phyloP scores from a whole-genome alignment of 2,888 invertebrate genomes.

The Papilio protenor region DNA sequence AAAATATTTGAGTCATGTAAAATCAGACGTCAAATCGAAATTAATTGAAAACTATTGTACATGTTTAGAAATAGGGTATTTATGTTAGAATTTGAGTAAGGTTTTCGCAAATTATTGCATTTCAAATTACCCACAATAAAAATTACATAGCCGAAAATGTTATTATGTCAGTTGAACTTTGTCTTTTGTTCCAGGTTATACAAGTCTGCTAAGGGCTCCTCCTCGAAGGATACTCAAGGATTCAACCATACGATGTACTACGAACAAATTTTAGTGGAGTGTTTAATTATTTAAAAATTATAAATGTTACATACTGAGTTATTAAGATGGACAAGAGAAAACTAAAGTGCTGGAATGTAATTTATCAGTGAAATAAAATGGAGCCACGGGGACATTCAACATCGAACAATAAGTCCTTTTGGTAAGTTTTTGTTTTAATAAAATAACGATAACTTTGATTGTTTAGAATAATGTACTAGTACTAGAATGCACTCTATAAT shows the following conservation, averaged over 20 bases:
- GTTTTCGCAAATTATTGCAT: too few relatives aligned
- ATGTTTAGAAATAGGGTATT: too few relatives aligned
- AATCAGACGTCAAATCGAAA: too few relatives aligned
- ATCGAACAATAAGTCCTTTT: conserved; percentile 60
- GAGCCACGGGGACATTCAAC: conserved; percentile 59
- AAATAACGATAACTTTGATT: neutral
- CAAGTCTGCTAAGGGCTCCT: neutral
- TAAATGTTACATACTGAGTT: conserved; percentile 20
- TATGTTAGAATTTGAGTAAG: too few relatives aligned
- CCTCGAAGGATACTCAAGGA: neutral
- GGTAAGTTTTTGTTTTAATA: conserved; percentile 59
- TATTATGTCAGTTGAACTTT: conserved; percentile 3
- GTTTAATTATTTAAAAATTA: neutral
- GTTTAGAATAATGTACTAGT: neutral
- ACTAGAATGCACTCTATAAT: neutral
- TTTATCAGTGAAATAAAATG: conserved; percentile 60
- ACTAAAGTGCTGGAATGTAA: conserved; percentile 50
- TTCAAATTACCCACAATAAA: too few relatives aligned
- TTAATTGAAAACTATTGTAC: too few relatives aligned
- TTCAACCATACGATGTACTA: neutral
- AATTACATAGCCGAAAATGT: neutral
- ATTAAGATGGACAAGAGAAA: conserved; percentile 63
- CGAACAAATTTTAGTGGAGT: conserved; percentile 5
- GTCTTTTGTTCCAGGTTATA: conserved; percentile 49
- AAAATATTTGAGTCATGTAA: too few relatives aligned